Evolutionary conservation across 2,797 vertebrate species (phyloP), one percentile per base, ranked within the genome.

Genomic region (Oreortyx pictus): DNA sequence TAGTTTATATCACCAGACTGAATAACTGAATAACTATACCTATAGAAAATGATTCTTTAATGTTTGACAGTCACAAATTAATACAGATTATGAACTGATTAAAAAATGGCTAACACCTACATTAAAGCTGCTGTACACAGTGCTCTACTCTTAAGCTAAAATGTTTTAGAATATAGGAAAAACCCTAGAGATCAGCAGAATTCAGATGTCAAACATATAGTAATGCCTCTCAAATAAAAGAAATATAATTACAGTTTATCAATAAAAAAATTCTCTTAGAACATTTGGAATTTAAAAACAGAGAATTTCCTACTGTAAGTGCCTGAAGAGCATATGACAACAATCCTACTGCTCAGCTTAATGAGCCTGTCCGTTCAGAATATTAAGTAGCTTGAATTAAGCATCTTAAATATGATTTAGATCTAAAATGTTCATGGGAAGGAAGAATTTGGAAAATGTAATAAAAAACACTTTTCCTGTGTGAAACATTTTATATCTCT

Each of bases 211-310:
- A 43, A 94, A 92, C 8, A 62, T n/a, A 72, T 3, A 82, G 31
- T 43, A 84, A 67, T 35, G 46, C 7, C n/a, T 83, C 41, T 91
- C 47, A 86, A 61, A 86, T 31, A 66, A 83, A 95, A 76, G 44
- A 91, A 93, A 76, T 11, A 59, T 39, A 79, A 35, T 89, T 91
- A 65, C 9, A 35, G 35, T 46, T 66, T 89, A 92, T 82, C 1
- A 31, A 92, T 31, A 88, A 56, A 85, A 85, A 33, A 77, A 65
- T 89, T 90, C 27, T 70, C 78, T 90, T 88, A 60, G 88, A 96
- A 95, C 31, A 29, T 44, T 95, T 95, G 41, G 72, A 95, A 94
- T 78, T 88, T 89, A 91, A 95, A 95, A 96, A 47, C 49, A 88
- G 79, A 88, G 75, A 52, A 71, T 60, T 75, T 82, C 44, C 47